Conservation (phyloP, 35 echinoderm and acorn worm genomes). For the Heliocidaris tuberculata region DNA sequence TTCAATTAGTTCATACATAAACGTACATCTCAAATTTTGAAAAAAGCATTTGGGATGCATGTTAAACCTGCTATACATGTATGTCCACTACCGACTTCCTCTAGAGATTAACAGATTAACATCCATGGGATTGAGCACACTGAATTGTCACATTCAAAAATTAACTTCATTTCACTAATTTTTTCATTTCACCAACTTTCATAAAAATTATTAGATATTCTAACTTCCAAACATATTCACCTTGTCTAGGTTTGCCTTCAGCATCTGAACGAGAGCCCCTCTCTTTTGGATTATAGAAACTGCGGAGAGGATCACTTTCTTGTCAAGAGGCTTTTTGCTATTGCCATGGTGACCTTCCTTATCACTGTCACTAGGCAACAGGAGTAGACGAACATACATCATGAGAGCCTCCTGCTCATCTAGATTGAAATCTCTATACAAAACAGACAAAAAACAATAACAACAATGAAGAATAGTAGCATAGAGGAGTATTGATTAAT, state of each 20-base stretch:
- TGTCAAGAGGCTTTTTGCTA: neutral
- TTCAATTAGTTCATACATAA: too few species aligned
- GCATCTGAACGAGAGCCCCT: conserved; percentile 28
- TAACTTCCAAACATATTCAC: neutral
- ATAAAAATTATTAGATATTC: too few species aligned
- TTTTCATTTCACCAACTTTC: too few species aligned
- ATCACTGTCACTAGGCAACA: conserved; percentile 48
- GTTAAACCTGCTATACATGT: too few species aligned
- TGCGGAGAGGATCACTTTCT: neutral
- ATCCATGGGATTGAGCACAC: too few species aligned
- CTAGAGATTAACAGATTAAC: too few species aligned
- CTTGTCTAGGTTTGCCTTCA: conserved; percentile 57
- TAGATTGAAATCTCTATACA: conserved; percentile 64
- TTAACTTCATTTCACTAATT: too few species aligned
- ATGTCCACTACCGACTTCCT: too few species aligned
- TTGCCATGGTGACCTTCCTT: neutral
- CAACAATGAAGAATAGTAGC: neutral
- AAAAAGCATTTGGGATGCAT: too few species aligned
- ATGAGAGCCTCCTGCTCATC: conserved; percentile 62
- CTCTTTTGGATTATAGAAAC: conserved; percentile 49
- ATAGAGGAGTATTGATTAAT: neutral
- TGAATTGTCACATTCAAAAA: too few species aligned
- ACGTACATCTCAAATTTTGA: too few species aligned
- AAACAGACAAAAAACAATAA: neutral
- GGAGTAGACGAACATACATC: conserved; percentile 58